Conservation (phyloP, 2,888 invertebrate species). For the Caenorhabditis macrosperma region DNA sequence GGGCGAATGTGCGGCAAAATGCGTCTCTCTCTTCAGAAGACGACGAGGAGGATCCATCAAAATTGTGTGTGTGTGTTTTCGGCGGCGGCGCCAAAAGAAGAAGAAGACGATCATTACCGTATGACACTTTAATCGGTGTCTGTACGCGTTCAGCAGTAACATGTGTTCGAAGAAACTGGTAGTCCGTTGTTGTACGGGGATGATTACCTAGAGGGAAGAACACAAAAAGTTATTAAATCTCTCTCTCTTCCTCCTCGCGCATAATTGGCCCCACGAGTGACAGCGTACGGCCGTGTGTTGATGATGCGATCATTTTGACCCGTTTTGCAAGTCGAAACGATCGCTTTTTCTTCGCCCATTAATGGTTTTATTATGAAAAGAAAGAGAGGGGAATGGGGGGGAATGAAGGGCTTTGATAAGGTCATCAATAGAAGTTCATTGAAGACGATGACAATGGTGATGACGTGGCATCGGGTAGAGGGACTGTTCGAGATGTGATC, state of each 20-base stretch:
- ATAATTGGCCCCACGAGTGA: conserved; percentile 30
- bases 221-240: conserved; percentile 46
- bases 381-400: neutral
- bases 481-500: neutral
- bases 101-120: conserved; percentile 22
- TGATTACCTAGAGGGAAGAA: conserved; percentile 11
- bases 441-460: neutral
- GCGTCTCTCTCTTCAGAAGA: too few species aligned
- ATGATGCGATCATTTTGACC: conserved; percentile 43
- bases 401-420: conserved; percentile 18
- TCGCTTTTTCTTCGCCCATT: conserved; percentile 31
- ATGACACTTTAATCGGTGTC: conserved; percentile 46
- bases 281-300: neutral
- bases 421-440: conserved; percentile 9
- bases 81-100: neutral
- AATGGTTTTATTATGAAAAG: conserved; percentile 50
- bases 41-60: neutral
- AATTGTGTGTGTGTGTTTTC: neutral
- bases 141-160: neutral
- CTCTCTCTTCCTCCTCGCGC: neutral
- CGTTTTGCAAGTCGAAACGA: conserved; percentile 32
- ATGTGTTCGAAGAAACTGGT: conserved; percentile 40
- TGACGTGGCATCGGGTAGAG: neutral
- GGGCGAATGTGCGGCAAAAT: neutral
- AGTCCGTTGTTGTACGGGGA: too few species aligned